Base-by-base conservation (phyloP, 2,113 vertebrate species). In the Istiophorus platypterus region DNA sequence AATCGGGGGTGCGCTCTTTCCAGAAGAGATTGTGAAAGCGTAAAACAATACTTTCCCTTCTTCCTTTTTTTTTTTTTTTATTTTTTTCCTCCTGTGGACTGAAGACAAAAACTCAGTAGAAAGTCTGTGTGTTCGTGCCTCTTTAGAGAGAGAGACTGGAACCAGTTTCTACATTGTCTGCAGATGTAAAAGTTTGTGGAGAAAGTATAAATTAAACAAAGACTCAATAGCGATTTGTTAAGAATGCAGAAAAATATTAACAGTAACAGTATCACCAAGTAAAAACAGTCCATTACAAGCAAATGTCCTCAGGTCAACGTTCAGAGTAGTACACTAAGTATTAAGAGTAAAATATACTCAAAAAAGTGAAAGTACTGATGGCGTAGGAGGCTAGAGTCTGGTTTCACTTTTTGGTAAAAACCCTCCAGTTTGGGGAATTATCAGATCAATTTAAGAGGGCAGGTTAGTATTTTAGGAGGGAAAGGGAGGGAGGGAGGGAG, bases 1-100 rank as follows among this genome's bases (percentile, higher is more conserved):
- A 86, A 89, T 92, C 58, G 2, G 80, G 54, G 70, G 2, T 56
- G 39, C 34, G 56, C 70, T 82, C 34, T 64, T 70, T 69, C 87
- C 88, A 91, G 78, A 75, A 31, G 76, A 80, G 87, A 90, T 88
- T 90, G 76, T 76, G 77, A 93, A 90, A 91, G 84, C 9, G 76
- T 91, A 84, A 90, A 89, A 93, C 81, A 91, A 90, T 91, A 86
- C 81, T 85, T 89, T 90, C 80, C 66, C 70, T 62, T 69, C 29
- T 82, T 83, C 45, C 42, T 42, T 72, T 81, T 73, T 87, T 85
- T 82, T 61, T 80, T 66, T 88, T n/a, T n/a, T 42, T 72, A 79
- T 73, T 87, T 85, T 82, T 61, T 80, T 66, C 87, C 61, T 76
- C 62, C 52, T 17, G 39, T 34, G 52, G 56, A 31, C 26, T 11